Base-by-base conservation (phyloP, 2,113 vertebrate genomes). In the Nothoprocta pentlandii region DNA sequence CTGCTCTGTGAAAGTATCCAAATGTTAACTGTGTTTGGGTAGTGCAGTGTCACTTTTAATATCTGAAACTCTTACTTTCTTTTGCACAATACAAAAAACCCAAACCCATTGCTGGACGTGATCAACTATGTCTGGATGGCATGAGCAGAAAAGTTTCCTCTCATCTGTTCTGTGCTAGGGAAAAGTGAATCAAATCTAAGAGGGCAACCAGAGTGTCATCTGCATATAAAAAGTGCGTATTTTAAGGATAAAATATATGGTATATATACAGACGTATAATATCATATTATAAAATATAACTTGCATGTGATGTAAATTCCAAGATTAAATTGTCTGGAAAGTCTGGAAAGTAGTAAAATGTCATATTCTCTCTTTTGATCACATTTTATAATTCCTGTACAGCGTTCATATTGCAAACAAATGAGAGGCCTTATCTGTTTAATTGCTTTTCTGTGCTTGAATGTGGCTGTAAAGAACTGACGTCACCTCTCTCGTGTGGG, bases 401-500 rank as follows among this genome's bases (percentile, higher is more conserved):
- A 17, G 13, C 34, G 25, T 3, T 12, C 25, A 12, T 19, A 6
- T 20, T 69, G 63, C 56, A 84, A 32, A 70, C 34, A n/a, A 53
- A 8, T 66, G 34, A 30, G 19, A 64, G 78, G 22, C 26, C 22
- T 87, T 70, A 44, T 21, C 21, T 49, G 41, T 41, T 30, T 8
- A 49, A 10, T 30, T 49, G 13, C 61, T 39, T 53, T 19, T 10
- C 21, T 5, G 15, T 25, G 16, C 39, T 42, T 26, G 28, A 51
- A 53, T 6, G 19, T 54, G 30, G 6, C 30, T 36, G 3, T 7
- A 26, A 19, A 75, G 78, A 59, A 16, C 44, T 47, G 49, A 36
- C 19, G n/a, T 0, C 1, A 36, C 39, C 36, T 0, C 0, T 54
- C 7, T 47, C 16, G 10, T 61, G 23, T 36, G 36, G 19, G 32